phyloP scores from a whole-genome alignment of 2,888 invertebrate genomes.

The Anaspis maculata region DNA sequence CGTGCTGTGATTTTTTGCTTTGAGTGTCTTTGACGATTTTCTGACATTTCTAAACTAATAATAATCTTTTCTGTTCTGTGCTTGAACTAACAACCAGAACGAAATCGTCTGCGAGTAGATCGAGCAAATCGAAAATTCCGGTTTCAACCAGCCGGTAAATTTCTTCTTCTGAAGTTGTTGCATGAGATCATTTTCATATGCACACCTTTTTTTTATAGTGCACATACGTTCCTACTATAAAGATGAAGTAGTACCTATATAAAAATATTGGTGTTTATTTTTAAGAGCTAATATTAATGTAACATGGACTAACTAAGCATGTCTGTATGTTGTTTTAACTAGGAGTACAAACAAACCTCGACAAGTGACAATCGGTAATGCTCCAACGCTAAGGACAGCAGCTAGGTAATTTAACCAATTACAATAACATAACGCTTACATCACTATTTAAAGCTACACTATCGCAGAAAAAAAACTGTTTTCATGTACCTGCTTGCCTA shows the following conservation, averaged over 20 bases:
- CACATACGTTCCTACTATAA: no score
- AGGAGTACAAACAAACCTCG: constrained; percentile 40
- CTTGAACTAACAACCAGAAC: constrained; percentile 28
- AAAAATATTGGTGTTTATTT: no score
- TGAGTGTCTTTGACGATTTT: no score
- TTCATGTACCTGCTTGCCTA: no score
- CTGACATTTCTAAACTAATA: no score
- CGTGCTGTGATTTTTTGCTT: no score
- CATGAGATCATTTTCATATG: no score
- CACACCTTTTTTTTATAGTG: no score
- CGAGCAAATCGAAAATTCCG: constrained; percentile 38
- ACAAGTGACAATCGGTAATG: constrained; percentile 40
- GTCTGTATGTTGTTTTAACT: constrained; percentile 33
- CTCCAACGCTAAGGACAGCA: constrained; percentile 41
- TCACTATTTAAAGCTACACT: neutral
- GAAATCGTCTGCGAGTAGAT: constrained; percentile 35
- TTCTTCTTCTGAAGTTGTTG: no score
- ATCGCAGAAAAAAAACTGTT: no score
- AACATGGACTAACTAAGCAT: constrained; percentile 28
- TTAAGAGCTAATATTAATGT: no score
- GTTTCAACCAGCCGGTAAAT: constrained; percentile 32
- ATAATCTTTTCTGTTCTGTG: constrained; percentile 15
- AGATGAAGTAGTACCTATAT: no score
- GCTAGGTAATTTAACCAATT: constrained; percentile 41
- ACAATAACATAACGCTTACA: neutral